These are phyloP conservation scores for Lottia gigantea DNA, from an alignment of 2,888 invertebrate genomes.

Conservation along the genomic window DNA sequence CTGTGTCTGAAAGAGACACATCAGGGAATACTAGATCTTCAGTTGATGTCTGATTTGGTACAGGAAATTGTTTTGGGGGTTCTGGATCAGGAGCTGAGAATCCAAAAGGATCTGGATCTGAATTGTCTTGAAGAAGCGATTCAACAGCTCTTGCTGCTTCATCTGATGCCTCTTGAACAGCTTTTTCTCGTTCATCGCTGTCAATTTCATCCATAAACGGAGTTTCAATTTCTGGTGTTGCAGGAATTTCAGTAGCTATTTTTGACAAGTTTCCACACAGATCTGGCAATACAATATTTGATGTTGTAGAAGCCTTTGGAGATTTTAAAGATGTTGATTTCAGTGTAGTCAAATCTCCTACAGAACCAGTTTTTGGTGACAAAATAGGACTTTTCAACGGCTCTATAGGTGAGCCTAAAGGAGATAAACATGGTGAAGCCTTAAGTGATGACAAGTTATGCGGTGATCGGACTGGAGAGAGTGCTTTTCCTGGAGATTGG, in stretches of 20 bases:
- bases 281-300: not conserved
- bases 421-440: not conserved
- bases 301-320: not conserved
- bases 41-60: not conserved
- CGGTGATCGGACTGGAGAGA: not conserved
- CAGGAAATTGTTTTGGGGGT: conserved; percentile 9
- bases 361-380: not conserved
- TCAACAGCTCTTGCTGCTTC: conserved; percentile 39
- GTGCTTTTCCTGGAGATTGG: not conserved
- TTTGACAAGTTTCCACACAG: not conserved
- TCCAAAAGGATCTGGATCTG: conserved; percentile 16
- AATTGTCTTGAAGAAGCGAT: conserved; percentile 30
- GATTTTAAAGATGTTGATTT: not conserved
- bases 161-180: conserved; percentile 36
- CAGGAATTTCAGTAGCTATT: not conserved
- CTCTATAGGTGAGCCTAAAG: not conserved
- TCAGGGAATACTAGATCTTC: conserved; percentile 2
- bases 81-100: conserved; percentile 17
- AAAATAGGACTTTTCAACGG: not conserved
- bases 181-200: conserved; percentile 22
- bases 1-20: conserved; percentile 7
- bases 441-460: not conserved
- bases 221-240: not conserved
- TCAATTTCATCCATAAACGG: conserved; percentile 9
- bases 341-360: not conserved